phyloP scores from a whole-genome alignment of 1,140 invertebrate genomes.

The Pseudomyrmex dendroicus region DNA sequence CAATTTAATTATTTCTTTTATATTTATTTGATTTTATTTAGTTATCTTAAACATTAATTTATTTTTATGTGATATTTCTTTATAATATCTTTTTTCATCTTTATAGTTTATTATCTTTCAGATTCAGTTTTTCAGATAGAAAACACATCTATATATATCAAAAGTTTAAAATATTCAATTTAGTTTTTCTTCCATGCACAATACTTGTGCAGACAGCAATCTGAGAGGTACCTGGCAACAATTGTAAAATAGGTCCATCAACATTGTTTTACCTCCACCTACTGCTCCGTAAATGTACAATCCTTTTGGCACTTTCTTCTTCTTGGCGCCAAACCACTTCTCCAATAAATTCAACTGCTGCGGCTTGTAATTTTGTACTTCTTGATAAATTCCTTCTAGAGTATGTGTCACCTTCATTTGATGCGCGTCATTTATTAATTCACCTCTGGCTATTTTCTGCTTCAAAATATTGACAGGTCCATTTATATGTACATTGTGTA shows the following conservation, averaged over 20 bases:
- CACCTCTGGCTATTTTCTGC: slow-evolving; percentile 87
- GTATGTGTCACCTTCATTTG: slow-evolving; percentile 89
- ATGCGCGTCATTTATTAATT: slow-evolving; percentile 89
- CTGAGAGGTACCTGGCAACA: slow-evolving; percentile 87
- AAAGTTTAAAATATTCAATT: slow-evolving; percentile 58
- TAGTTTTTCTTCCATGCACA: slow-evolving; percentile 65
- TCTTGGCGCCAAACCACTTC: slow-evolving; percentile 82
- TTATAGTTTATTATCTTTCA: not conserved
- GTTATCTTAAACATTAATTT: not conserved
- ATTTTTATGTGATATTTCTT: slow-evolving; percentile 35
- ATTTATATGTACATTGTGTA: slow-evolving; percentile 52
- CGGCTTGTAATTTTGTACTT: slow-evolving; percentile 88
- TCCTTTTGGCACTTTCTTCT: slow-evolving; percentile 88
- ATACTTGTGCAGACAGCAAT: slow-evolving; percentile 65
- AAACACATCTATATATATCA: not conserved
- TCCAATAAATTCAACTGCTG: slow-evolving; percentile 80
- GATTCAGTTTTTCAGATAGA: too few relatives aligned
- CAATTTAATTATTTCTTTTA: slow-evolving; percentile 20
- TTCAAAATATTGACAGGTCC: slow-evolving; percentile 86
- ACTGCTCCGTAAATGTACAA: slow-evolving; percentile 94
- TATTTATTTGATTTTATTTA: slow-evolving; percentile 29
- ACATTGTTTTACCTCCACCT: slow-evolving; percentile 98
- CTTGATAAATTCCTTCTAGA: slow-evolving; percentile 89
- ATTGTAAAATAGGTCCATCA: slow-evolving; percentile 99
- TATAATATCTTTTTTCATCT: slow-evolving; percentile 8